phyloP scores from a whole-genome alignment of 2,888 invertebrate species.

The Acanthosoma haemorrhoidale region DNA sequence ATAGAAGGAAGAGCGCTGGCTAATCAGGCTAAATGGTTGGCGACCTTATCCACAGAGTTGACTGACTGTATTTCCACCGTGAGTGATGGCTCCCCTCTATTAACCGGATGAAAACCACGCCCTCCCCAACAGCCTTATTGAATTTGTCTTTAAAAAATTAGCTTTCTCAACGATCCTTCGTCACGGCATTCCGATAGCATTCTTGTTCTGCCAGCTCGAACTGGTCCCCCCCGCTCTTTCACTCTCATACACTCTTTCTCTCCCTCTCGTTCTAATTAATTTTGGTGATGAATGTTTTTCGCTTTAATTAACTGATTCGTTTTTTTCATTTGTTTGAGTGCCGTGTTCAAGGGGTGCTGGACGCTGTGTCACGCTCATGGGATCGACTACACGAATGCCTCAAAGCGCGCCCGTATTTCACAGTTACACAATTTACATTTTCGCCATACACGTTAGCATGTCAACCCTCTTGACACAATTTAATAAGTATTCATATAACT shows the following conservation, averaged over 20 bases:
- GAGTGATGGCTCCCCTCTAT: slow-evolving; percentile 17
- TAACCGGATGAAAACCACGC: slow-evolving; percentile 12
- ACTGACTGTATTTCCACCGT: slow-evolving; percentile 24
- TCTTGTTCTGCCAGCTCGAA: not conserved
- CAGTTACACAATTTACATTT: no score
- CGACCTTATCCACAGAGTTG: not conserved
- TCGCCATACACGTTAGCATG: no score
- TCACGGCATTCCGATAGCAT: not conserved
- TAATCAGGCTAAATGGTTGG: slow-evolving; percentile 19
- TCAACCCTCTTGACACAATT: no score
- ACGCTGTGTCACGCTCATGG: no score
- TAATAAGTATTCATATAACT: no score
- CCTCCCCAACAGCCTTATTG: slow-evolving; percentile 9
- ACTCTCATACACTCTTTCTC: not conserved
- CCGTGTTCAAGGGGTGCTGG: no score
- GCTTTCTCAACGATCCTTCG: not conserved
- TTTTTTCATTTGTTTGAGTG: no score
- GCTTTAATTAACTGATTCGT: no score
- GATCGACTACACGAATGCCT: no score
- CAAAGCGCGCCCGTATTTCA: no score
- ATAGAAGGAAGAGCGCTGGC: not conserved
- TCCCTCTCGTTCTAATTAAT: not conserved
- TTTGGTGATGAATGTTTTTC: no score
- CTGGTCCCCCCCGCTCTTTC: not conserved
- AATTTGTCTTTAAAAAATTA: slow-evolving; percentile 18